These are phyloP conservation scores for Myzus persicae DNA, from an alignment of 1,140 invertebrate genomes.

Conservation along the genomic window DNA sequence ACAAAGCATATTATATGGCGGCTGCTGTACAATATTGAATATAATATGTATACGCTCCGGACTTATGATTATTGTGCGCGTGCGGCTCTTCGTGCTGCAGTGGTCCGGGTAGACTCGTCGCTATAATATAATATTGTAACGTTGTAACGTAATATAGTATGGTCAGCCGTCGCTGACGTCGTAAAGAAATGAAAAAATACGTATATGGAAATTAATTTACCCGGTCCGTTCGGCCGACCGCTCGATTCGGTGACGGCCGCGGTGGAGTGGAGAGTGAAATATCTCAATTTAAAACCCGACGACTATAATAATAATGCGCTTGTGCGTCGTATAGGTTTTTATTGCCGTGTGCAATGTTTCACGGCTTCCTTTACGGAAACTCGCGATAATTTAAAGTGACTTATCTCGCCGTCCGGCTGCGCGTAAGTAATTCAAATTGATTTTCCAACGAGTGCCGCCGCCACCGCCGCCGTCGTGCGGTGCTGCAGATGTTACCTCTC, in stretches of 20 bases:
- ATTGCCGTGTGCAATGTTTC: neutral
- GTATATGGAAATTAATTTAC: conserved; percentile 35
- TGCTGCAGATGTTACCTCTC: neutral
- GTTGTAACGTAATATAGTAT: neutral
- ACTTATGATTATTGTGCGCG: neutral
- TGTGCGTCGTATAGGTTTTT: neutral
- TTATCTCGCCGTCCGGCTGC: conserved; percentile 16
- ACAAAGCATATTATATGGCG: neutral
- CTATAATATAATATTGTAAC: neutral
- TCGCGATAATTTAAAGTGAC: conserved; percentile 33
- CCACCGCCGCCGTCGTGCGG: neutral
- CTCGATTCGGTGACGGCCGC: neutral
- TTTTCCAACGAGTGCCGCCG: neutral
- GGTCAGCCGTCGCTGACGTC: neutral
- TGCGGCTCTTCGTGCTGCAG: neutral
- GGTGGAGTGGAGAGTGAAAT: neutral
- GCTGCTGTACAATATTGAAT: too few relatives aligned
- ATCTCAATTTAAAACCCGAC: conserved; percentile 34
- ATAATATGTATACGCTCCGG: neutral
- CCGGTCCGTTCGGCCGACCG: neutral
- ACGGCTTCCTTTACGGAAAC: neutral
- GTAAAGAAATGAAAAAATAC: neutral
- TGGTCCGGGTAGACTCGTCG: neutral
- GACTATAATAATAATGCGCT: neutral
- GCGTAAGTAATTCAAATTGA: conserved; percentile 35